Base-by-base conservation (phyloP, 2,888 invertebrate genomes). In the Papilio elwesi region DNA sequence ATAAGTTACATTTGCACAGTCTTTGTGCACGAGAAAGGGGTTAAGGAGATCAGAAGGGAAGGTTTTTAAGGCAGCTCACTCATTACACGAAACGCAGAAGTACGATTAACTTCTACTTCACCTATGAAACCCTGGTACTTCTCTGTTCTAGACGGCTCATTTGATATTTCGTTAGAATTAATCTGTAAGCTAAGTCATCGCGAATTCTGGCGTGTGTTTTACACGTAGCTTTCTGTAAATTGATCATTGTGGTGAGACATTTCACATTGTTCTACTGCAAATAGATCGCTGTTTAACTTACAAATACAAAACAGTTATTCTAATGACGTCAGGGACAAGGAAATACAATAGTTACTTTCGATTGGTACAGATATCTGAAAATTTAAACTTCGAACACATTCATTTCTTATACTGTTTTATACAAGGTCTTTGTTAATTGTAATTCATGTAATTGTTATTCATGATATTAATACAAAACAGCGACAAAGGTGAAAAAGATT, bases 401-500 rank as follows among this genome's bases (percentile, higher is more conserved):
- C 10, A 62, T 62, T 62, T 43, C 59, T 43, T 62, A 10, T 62
- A 38, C 13, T 43, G 43, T 9, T 11, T 62, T 10, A 15, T 43
- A 43, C 59, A 43, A 62, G 59, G 43, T 43, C 43, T 8, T n/a
- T 43, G 43, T n/a, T 62, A 15, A 62, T 62, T 62, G 43, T 62
- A 15, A 62, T 43, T 62, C 38, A 62, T 62, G 10, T 62, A 43
- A 62, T 43, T 43, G 43, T 62, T 62, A 62, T 62, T 43, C 38
- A 38, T 38, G 9, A n/a, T 6, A n/a, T 62, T 43, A 8, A n/a
- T 43, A 59, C 7, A 43, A 62, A 2, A 11, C 11, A 15, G n/a
- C 38, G n/a, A 38, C 36, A n/a, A n/a, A 9, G n/a, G 38, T 12
- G 9, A 59, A 4, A 36, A 57, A n/a, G 36, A 43, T 13, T 9